These are phyloP conservation scores for Lordiphosa collinella DNA, from an alignment of 1,140 invertebrate species.

Conservation along the genomic window DNA sequence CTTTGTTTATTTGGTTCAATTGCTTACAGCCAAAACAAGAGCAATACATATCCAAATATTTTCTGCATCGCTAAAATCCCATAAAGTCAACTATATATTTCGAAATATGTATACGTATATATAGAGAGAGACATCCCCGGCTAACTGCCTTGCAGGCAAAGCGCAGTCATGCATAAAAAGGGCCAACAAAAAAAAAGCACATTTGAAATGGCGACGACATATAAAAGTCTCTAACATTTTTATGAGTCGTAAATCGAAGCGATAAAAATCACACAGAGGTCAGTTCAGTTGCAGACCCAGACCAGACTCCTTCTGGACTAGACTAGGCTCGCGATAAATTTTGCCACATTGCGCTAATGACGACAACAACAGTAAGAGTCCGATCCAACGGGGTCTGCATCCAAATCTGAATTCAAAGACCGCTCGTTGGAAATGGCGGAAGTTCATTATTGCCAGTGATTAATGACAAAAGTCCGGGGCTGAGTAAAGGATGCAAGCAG, in stretches of 20 bases:
- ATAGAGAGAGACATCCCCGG: constrained; percentile 36
- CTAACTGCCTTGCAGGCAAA: constrained; percentile 38
- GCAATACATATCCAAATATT: constrained; percentile 45
- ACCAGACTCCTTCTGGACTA: constrained; percentile 7
- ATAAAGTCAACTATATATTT: constrained; percentile 52
- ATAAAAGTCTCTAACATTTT: constrained; percentile 70
- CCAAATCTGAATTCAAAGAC: constrained; percentile 31
- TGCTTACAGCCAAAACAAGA: constrained; percentile 23
- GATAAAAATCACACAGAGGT: constrained; percentile 67
- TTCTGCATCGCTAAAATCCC: constrained; percentile 70
- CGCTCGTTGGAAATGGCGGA: constrained; percentile 60
- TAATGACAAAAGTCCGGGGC: constrained; percentile 50
- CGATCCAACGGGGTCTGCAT: constrained; percentile 10
- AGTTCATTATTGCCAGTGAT: constrained; percentile 79
- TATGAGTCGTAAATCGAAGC: constrained; percentile 77
- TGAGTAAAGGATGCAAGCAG: neutral
- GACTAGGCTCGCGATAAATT: constrained; percentile 58
- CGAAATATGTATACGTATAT: constrained; percentile 5
- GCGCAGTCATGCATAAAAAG: constrained; percentile 62
- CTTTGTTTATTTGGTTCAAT: constrained; percentile 54
- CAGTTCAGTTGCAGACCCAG: constrained; percentile 14
- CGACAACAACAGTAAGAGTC: constrained; percentile 23
- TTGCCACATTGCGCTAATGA: constrained; percentile 77
- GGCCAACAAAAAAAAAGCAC: constrained; percentile 28
- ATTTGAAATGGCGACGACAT: constrained; percentile 36